A percentile compares a stretch with the other conserved stretches of the same genome.
Evolutionary conservation across 2,797 vertebrate genomes (phyloP).

Genomic region (Lindbergichthys nudifrons): DNA sequence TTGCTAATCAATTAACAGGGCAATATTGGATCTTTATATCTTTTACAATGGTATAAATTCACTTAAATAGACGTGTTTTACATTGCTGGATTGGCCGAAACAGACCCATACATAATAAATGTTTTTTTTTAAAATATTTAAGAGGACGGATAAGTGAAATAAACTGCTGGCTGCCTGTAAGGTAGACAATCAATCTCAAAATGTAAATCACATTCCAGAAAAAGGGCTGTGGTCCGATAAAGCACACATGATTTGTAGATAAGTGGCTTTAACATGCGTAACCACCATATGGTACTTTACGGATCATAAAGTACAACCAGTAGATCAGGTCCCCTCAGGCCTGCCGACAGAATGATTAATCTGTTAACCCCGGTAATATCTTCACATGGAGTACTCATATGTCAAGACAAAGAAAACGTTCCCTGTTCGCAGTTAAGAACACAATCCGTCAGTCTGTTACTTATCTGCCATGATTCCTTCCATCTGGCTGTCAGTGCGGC

Average conservation of each 20-base stretch:
- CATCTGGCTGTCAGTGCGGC: slow-evolving; percentile 35
- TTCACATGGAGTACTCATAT: not conserved
- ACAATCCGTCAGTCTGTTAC: slow-evolving; percentile 4
- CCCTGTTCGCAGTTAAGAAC: slow-evolving; percentile 5
- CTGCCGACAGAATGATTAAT: slow-evolving; percentile 5
- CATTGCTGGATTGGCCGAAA: not conserved
- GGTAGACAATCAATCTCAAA: not conserved
- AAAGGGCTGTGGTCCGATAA: not conserved
- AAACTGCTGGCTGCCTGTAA: not conserved
- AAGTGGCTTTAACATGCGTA: slow-evolving; percentile 8
- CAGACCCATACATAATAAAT: no score
- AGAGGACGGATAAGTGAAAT: not conserved
- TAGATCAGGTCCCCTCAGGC: not conserved
- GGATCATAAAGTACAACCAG: not conserved
- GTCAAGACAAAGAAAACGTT: not conserved
- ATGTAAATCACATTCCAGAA: not conserved
- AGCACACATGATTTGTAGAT: not conserved
- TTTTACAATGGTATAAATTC: not conserved
- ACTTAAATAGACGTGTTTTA: not conserved
- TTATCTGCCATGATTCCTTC: slow-evolving; percentile 13
- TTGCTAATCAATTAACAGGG: not conserved
- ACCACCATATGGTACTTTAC: not conserved
- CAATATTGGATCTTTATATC: no score
- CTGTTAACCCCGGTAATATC: slow-evolving; percentile 16
- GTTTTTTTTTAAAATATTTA: no score